phyloP scores from a whole-genome alignment of 2,888 invertebrate genomes.

The Unio delphinus region DNA sequence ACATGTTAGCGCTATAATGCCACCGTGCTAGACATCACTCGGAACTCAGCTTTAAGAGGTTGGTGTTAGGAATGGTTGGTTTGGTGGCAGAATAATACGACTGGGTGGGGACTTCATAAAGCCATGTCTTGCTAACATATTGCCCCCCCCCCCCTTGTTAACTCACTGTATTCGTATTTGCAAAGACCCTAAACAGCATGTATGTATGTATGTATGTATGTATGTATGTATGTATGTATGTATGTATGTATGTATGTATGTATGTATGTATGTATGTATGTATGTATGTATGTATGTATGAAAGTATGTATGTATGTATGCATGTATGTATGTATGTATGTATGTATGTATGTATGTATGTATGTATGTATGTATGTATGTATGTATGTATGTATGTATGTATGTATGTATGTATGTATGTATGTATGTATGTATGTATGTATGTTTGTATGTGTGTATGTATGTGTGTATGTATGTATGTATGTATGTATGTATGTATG shows the following conservation, averaged over 20 bases:
- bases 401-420: slow-evolving; percentile 28
- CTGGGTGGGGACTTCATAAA: no score
- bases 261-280: slow-evolving; percentile 3
- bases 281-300: slow-evolving; percentile 1
- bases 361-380: no score
- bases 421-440: not conserved
- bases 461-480: not conserved
- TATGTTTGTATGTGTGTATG: not conserved
- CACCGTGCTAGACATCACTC: no score
- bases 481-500: slow-evolving; percentile 1
- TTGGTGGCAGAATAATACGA: no score
- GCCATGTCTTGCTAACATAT: no score
- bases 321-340: slow-evolving; percentile 3
- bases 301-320: slow-evolving; percentile 3
- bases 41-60: no score
- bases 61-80: no score
- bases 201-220: slow-evolving; percentile 10
- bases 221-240: slow-evolving; percentile 23
- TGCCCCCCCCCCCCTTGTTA: no score
- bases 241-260: not conserved
- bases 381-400: slow-evolving; percentile 3
- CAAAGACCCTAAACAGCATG: no score
- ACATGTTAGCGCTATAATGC: no score
- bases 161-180: no score
- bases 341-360: no score